phyloP scores from a whole-genome alignment of 2,797 vertebrate genomes.

The Rhyacichthys aspro region DNA sequence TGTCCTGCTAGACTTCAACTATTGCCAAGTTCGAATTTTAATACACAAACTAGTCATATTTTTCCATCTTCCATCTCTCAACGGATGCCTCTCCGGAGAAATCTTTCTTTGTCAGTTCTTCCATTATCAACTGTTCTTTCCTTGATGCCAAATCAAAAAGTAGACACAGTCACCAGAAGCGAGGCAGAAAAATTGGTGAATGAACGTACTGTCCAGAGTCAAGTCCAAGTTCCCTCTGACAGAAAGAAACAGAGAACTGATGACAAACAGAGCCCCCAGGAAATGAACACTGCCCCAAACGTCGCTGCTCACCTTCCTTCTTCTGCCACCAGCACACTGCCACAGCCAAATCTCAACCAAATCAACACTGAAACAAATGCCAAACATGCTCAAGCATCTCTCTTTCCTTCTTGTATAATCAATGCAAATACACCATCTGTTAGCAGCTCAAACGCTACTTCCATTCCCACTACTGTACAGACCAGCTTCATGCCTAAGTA shows the following conservation, averaged over 20 bases:
- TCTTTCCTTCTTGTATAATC: conserved; percentile 51
- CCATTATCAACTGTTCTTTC: conserved; percentile 45
- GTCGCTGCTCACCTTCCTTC: conserved; percentile 33
- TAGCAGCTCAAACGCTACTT: conserved; percentile 29
- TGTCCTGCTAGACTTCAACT: conserved; percentile 28
- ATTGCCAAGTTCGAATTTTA: conserved; percentile 31
- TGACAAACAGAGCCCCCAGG: conserved; percentile 38
- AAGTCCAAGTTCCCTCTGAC: conserved; percentile 81
- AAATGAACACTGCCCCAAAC: conserved; percentile 48
- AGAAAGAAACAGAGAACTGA: conserved; percentile 90
- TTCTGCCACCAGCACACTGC: conserved; percentile 18
- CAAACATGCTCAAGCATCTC: conserved; percentile 50
- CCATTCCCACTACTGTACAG: conserved; percentile 51
- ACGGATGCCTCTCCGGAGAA: conserved; percentile 55
- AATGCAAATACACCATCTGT: conserved; percentile 49
- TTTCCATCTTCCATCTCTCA: conserved; percentile 33
- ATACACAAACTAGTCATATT: conserved; percentile 29
- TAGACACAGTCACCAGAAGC: conserved; percentile 26
- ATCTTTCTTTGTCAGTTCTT: conserved; percentile 53
- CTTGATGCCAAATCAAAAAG: conserved; percentile 26
- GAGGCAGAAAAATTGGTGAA: conserved; percentile 30
- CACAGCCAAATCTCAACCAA: conserved; percentile 44
- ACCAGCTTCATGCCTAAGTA: conserved; percentile 90
- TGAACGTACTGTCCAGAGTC: conserved; percentile 17
- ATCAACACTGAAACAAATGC: conserved; percentile 47